Conservation (phyloP, 2,797 vertebrate genomes). For the Pipistrellus pipistrellus region DNA sequence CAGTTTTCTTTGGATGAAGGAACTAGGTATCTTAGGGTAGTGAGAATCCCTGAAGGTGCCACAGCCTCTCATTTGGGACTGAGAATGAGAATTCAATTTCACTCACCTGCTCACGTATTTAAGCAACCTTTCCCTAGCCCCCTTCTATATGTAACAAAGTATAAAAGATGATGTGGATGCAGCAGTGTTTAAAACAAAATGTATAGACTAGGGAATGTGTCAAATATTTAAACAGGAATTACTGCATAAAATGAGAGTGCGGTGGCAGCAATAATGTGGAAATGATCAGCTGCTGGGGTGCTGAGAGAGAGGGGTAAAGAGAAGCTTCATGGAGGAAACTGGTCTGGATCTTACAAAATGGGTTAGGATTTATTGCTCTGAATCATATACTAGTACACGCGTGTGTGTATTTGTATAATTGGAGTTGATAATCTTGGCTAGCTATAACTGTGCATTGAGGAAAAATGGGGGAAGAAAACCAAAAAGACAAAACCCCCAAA, state of each 20-base stretch:
- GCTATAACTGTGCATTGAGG: neutral
- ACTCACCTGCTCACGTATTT: neutral
- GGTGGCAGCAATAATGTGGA: neutral
- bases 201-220: neutral
- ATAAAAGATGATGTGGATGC: neutral
- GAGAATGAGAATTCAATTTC: slow-evolving; percentile 4
- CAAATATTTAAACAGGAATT: neutral
- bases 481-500: neutral
- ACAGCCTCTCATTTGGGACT: neutral
- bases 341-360: neutral
- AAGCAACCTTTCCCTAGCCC: neutral
- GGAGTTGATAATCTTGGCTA: neutral
- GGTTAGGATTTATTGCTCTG: neutral
- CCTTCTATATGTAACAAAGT: neutral
- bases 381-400: neutral
- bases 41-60: neutral
- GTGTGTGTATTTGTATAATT: neutral
- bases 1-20: neutral
- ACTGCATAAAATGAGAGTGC: neutral
- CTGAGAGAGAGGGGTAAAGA: neutral
- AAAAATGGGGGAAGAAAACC: slow-evolving; percentile 23
- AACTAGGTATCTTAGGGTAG: neutral
- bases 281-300: neutral
- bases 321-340: neutral
- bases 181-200: neutral